Evolutionary conservation across 2,888 invertebrate genomes (phyloP), one percentile per base, ranked within the genome.

Genomic region (Trissolcus brochymenae): DNA sequence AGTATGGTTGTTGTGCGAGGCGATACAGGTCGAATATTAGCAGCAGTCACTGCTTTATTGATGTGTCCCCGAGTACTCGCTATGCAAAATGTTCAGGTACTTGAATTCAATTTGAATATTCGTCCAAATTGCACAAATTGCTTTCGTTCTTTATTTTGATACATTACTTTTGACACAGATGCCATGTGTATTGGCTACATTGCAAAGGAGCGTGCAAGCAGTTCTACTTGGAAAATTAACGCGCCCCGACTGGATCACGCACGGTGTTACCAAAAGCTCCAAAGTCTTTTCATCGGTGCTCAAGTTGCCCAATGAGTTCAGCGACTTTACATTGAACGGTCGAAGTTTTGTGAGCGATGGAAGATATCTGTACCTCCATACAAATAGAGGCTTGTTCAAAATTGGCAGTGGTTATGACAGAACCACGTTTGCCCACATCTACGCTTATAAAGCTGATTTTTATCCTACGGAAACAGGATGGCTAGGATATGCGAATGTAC

Each of bases 361-460:
- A 9, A 94, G 94, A 80, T 97, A 93, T 89, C 91, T 99, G 62
- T 99, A 97, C 89, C 91, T 99, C 29, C 94, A 96, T 83, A 94
- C 95, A 35, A 94, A 94, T 9, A 94, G 94, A 83, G 96, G 97
- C 1, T 91, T 99, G 54, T 91, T 96, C 79, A 99, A 99, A 91
- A 93, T 99, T 78, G 99, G 99, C 16, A 96, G 98, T 60, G 99
- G 99, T 6, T 97, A 96, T 87, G 95, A 96, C 59, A 96, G 96
- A 79, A 97, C 98, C 6, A 93, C 96, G 81, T 95, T 95, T 89
- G 98, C 97, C n/a, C 95, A 96, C 85, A 92, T 97, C 19, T 96
- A 97, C 87, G 91, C 94, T 79, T 93, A 95, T 87, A 96, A 96
- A 88, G 92, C 94, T 25, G 95, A 96, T 87, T 96, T 97, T 87